A percentile compares a stretch with the other conserved stretches of the same genome.
phyloP scores from a whole-genome alignment of 1,140 invertebrate species.

The Teleogryllus occipitalis region DNA sequence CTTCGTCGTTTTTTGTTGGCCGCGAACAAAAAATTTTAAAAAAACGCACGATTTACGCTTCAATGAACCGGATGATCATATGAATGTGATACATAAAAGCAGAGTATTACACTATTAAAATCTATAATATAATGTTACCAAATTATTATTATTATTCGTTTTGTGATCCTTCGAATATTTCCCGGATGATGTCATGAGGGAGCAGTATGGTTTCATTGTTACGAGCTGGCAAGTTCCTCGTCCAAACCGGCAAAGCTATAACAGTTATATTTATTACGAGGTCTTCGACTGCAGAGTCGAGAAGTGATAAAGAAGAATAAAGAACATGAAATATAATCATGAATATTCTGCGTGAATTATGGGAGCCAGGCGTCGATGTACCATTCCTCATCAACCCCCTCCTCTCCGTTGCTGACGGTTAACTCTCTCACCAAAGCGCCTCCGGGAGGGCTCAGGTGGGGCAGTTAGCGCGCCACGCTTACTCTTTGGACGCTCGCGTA shows the following conservation, averaged over 20 bases:
- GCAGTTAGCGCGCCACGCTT: too few relatives aligned
- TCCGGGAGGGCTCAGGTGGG: too few relatives aligned
- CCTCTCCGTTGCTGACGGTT: too few relatives aligned
- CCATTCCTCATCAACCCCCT: too few relatives aligned
- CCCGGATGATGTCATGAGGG: neutral
- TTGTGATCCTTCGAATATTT: neutral
- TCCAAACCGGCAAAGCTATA: neutral
- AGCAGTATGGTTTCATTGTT: neutral
- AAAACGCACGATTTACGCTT: neutral
- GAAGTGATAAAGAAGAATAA: neutral
- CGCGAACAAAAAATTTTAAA: too few relatives aligned
- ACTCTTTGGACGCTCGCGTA: too few relatives aligned
- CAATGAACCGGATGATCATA: neutral
- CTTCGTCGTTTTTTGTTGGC: too few relatives aligned
- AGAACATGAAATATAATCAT: neutral
- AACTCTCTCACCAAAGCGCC: too few relatives aligned
- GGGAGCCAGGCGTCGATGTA: too few relatives aligned
- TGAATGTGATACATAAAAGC: neutral
- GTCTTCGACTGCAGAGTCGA: neutral
- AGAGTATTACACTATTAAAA: neutral
- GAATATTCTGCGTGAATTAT: neutral
- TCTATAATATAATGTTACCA: neutral
- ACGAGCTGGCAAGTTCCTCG: neutral
- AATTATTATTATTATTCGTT: neutral
- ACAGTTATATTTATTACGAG: neutral